Evolutionary conservation across 2,888 invertebrate genomes (phyloP).

Genomic region (Melinaea marsaeus): DNA sequence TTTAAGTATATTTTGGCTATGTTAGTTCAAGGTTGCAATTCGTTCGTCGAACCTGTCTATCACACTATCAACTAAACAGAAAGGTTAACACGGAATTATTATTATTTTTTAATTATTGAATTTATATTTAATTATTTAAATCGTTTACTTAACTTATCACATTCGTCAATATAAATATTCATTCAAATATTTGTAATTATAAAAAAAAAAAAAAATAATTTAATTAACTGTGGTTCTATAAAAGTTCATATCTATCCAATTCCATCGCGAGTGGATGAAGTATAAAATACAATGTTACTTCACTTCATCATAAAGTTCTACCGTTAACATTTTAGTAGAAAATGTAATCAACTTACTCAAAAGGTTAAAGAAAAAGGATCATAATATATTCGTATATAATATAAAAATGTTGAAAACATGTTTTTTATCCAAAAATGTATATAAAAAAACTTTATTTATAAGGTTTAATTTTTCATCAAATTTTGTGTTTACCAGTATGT

Average conservation of each 20-base stretch:
- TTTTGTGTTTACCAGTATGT: no score
- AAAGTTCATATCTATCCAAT: conserved; percentile 1
- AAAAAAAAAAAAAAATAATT: not conserved
- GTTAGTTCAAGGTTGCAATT: no score
- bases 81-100: no score
- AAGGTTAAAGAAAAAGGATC: conserved; percentile 19
- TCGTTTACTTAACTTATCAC: no score
- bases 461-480: no score
- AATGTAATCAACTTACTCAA: conserved; percentile 27
- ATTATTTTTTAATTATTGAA: no score
- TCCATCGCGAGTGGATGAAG: not conserved
- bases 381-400: conserved; percentile 6
- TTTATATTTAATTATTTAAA: no score
- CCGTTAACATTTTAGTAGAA: conserved; percentile 30
- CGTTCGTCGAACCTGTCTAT: no score
- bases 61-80: no score
- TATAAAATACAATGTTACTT: conserved; percentile 4
- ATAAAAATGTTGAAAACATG: not conserved
- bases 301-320: conserved; percentile 28
- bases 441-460: not conserved
- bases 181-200: no score
- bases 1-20: no score
- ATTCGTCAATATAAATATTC: no score
- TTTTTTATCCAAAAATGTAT: not conserved
- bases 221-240: not conserved